Percentiles rank a stretch among this genome's conserved stretches.
These are phyloP conservation scores for Chaetodon trifasciatus DNA, from an alignment of 2,797 vertebrate species.

Conservation along the genomic window DNA sequence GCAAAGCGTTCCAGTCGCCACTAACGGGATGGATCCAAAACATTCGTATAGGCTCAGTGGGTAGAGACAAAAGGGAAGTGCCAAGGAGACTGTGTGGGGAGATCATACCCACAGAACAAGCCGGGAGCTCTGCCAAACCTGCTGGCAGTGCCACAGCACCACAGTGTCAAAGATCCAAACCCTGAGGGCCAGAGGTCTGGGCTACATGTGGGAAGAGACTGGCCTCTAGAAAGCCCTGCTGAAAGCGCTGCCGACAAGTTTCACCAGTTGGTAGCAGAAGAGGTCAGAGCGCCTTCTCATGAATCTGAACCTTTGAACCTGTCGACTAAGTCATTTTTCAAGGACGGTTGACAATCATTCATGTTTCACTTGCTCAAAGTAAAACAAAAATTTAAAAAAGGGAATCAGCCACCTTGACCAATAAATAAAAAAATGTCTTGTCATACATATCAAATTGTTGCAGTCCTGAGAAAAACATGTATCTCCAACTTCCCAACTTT, in stretches of 20 bases:
- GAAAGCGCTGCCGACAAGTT: neutral
- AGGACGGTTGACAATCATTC: neutral
- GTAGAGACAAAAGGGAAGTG: constrained; percentile 61
- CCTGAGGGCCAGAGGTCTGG: constrained; percentile 1
- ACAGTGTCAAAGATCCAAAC: constrained; percentile 32
- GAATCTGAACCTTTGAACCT: neutral
- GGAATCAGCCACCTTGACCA: neutral
- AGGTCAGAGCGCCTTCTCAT: neutral
- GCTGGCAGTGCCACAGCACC: constrained; percentile 33
- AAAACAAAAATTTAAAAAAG: neutral
- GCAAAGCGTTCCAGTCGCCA: constrained; percentile 62
- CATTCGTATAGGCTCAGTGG: constrained; percentile 54
- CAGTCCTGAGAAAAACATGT: neutral
- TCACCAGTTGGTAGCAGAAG: no score
- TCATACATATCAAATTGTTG: neutral
- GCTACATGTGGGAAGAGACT: neutral
- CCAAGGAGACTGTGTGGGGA: constrained; percentile 46
- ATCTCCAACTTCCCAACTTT: neutral
- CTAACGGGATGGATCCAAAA: constrained; percentile 75
- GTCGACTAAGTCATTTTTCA: neutral
- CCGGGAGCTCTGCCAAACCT: constrained; percentile 50
- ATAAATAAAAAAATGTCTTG: no score
- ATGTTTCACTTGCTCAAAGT: neutral
- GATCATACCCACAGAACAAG: constrained; percentile 44
- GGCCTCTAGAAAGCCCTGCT: neutral